Evolutionary conservation across 92 coral and sea anemone genomes (phyloP).

Genomic region (Muricea muricata): DNA sequence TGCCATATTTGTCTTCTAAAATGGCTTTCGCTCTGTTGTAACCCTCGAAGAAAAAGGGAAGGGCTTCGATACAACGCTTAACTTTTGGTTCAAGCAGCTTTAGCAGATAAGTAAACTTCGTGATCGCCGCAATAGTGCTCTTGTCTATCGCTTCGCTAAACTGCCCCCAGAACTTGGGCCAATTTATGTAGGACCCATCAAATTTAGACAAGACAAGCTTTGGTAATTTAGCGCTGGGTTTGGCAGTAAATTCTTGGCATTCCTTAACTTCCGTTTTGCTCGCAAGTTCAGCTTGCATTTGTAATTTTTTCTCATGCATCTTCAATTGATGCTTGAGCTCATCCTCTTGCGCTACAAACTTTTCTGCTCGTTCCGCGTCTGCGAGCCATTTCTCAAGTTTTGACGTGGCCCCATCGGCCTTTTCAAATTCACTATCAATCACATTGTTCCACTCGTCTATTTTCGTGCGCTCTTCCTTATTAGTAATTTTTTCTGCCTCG

Average conservation of each 20-base stretch:
- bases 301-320: not conserved
- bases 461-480: not conserved
- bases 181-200: too few species aligned
- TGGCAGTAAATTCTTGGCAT: not conserved
- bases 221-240: not conserved
- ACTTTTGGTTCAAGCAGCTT: too few species aligned
- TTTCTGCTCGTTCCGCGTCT: not conserved
- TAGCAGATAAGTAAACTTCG: too few species aligned
- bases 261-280: not conserved
- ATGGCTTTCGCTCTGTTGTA: too few species aligned
- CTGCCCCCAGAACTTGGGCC: too few species aligned
- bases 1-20: too few species aligned
- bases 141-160: too few species aligned
- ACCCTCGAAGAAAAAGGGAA: too few species aligned
- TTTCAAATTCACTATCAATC: not conserved
- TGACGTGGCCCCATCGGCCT: not conserved
- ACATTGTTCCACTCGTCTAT: not conserved
- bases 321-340: not conserved
- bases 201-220: not conserved
- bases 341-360: conserved; percentile 9
- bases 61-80: too few species aligned
- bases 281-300: not conserved
- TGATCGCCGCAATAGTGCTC: too few species aligned
- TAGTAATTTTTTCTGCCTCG: not conserved
- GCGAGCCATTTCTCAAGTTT: not conserved